Conservation (phyloP, 2,113 vertebrate species). For the Craseonycteris thonglongyai region DNA sequence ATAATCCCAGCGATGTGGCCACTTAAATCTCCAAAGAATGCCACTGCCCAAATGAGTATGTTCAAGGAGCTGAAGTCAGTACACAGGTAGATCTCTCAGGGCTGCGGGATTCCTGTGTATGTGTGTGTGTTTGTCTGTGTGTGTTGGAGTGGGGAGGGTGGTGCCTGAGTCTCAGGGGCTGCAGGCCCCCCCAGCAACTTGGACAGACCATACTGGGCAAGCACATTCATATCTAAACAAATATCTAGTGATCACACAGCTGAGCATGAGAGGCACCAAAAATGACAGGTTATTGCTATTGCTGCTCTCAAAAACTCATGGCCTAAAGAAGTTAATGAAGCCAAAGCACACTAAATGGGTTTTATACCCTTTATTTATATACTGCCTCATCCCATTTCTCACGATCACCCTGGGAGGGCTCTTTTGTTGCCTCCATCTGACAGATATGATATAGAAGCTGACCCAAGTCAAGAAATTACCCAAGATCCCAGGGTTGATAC, state of each 20-base stretch:
- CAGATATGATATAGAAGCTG: not conserved
- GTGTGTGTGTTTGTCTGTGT: too few species aligned
- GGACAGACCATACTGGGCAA: not conserved
- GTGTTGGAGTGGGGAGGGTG: too few species aligned
- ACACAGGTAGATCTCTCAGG: not conserved
- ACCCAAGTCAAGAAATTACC: not conserved
- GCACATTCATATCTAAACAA: not conserved
- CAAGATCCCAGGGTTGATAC: not conserved
- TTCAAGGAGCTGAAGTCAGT: not conserved
- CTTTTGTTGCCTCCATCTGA: not conserved
- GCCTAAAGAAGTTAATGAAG: not conserved
- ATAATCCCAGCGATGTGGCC: not conserved
- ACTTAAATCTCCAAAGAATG: not conserved
- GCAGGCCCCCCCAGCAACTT: not conserved
- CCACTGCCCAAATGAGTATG: not conserved
- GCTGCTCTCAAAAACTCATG: not conserved
- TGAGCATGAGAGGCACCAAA: not conserved
- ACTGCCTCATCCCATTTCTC: not conserved
- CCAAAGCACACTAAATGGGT: not conserved
- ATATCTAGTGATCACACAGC: not conserved
- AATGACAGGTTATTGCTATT: not conserved
- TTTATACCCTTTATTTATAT: not conserved
- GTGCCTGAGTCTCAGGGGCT: not conserved
- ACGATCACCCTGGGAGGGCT: not conserved
- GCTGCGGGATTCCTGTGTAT: not conserved